Percentiles rank a stretch among this genome's conserved stretches.
phyloP scores from a whole-genome alignment of 2,888 invertebrate genomes.

The Tetrapedia diversipes region DNA sequence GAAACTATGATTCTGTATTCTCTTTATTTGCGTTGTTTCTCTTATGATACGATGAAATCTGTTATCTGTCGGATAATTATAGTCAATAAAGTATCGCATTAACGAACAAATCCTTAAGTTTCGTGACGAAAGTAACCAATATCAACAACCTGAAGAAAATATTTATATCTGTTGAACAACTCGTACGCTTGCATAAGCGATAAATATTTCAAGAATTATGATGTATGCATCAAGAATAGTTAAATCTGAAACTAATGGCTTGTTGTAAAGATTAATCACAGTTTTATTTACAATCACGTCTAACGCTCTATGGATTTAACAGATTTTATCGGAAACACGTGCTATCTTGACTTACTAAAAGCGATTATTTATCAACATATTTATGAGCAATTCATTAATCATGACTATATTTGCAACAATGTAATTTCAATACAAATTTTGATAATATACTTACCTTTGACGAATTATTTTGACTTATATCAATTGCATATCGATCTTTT shows the following conservation, averaged over 20 bases:
- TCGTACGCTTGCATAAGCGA: not conserved
- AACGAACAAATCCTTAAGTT: not conserved
- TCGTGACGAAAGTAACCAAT: not conserved
- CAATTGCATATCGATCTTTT: not conserved
- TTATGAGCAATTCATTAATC: too few species aligned
- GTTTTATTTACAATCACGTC: too few species aligned
- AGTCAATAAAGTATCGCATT: not conserved
- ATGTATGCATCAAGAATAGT: not conserved
- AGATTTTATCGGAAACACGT: too few species aligned
- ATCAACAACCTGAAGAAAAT: slow-evolving; percentile 3
- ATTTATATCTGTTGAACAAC: not conserved
- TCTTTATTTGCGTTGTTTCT: not conserved
- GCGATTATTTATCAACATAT: too few species aligned
- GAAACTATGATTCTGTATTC: not conserved
- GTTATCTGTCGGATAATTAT: slow-evolving; percentile 7
- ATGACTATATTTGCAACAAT: too few species aligned
- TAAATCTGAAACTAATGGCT: not conserved
- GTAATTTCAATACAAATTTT: not conserved
- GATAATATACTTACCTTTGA: not conserved
- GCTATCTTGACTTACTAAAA: too few species aligned
- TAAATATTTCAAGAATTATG: not conserved
- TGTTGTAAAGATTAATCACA: not conserved
- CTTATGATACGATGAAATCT: not conserved
- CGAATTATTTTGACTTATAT: not conserved
- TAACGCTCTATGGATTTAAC: too few species aligned